Evolutionary conservation across 2,797 vertebrate genomes (phyloP), one percentile per base, ranked within the genome.

Genomic region (Ataeniobius toweri): DNA sequence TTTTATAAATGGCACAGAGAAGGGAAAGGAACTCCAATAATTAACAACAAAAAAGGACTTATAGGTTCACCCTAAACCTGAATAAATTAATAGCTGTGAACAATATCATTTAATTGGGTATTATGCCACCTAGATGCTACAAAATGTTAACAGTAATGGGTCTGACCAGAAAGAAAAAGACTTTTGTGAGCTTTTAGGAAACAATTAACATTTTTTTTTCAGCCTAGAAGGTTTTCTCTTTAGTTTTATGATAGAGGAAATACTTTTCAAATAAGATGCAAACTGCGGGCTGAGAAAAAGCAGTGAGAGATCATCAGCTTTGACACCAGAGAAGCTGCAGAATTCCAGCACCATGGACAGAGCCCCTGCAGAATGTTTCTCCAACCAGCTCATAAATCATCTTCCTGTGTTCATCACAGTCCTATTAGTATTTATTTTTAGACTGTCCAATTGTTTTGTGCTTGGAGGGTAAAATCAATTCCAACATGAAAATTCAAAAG

Each of bases 291-390:
- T 46, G 44, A 46, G 14, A 61, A 61, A 31, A 31, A 61, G 0
- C 2, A 61, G 14, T 61, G 2, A 61, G 1, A 36, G 59, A 7
- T 18, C 59, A 8, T 31, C 59, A 61, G 18, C 59, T 28, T 28
- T 26, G 59, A 61, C 6, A 28, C n/a, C 59, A 59, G 8, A 10
- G 48, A 41, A 6, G 50, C 50, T 36, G 3, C 56, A 80, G 51
- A 22, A 26, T 69, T 80, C 80, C 82, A 84, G 82, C 36, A 80
- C 82, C 82, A 78, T 67, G 79, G 82, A 78, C 73, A 84, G 82
- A 68, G 75, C 22, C 48, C 10, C 26, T 14, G 6, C 55, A 7
- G 2, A 24, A 1, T 4, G 2, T 24, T 56, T 56, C 20, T 56
- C 24, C 58, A 68, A 12, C 16, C 50, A 58, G 16, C 20, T 36